phyloP scores from a whole-genome alignment of 2,888 invertebrate species.

The Lasioglossum villosulum region DNA sequence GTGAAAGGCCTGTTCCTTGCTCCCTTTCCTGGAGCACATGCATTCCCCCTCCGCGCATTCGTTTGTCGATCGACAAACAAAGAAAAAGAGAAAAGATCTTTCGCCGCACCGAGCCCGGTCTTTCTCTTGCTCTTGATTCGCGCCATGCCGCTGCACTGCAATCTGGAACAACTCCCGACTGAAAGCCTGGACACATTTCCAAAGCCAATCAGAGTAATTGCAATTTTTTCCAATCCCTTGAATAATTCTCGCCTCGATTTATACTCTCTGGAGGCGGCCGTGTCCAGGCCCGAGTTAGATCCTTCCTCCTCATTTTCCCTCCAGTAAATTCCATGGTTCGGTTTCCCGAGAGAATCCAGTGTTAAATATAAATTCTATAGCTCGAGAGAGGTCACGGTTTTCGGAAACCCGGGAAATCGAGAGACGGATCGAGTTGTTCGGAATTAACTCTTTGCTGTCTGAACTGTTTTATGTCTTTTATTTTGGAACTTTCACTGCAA shows the following conservation, averaged over 20 bases:
- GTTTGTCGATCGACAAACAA: constrained; percentile 29
- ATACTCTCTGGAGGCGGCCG: not conserved
- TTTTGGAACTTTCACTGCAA: no score
- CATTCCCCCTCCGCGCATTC: constrained; percentile 13
- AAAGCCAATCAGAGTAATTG: not conserved
- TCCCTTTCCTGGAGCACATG: constrained; percentile 42
- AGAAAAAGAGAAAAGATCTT: not conserved
- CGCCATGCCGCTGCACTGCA: not conserved
- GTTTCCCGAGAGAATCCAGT: not conserved
- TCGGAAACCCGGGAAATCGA: not conserved
- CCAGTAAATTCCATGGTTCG: not conserved
- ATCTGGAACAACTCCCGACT: not conserved
- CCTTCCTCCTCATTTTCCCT: not conserved
- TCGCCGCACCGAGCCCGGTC: not conserved
- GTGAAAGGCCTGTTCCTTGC: constrained; percentile 53
- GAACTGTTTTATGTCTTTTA: not conserved
- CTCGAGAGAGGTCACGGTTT: not conserved
- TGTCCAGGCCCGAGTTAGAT: not conserved
- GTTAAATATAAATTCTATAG: not conserved
- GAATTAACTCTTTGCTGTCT: not conserved
- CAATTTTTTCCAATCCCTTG: not conserved
- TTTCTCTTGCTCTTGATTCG: not conserved
- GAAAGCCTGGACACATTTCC: not conserved
- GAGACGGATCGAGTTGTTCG: not conserved
- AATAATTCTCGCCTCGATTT: not conserved